Evolutionary conservation across 2,888 invertebrate genomes (phyloP).

Genomic region (Noctuana brunneofusca): DNA sequence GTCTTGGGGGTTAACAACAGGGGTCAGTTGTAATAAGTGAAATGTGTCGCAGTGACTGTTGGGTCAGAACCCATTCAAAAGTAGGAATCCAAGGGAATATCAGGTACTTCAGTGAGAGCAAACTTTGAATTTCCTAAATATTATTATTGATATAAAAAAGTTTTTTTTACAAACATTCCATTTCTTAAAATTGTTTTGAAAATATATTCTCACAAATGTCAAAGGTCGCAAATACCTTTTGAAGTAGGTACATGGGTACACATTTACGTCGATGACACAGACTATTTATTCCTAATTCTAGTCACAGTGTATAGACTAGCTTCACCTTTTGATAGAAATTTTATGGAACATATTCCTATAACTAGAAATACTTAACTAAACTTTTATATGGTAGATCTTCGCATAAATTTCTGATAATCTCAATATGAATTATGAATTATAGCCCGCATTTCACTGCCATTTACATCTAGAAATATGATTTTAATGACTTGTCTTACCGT

Average conservation of each 20-base stretch:
- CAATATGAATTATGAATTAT: slow-evolving; percentile 39
- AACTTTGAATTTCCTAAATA: too few species aligned
- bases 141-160: too few species aligned
- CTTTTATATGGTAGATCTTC: slow-evolving; percentile 25
- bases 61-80: too few species aligned
- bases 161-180: too few species aligned
- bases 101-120: too few species aligned
- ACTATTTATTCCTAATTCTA: slow-evolving; percentile 80
- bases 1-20: too few species aligned
- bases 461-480: slow-evolving; percentile 61
- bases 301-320: slow-evolving; percentile 78
- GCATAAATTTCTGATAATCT: slow-evolving; percentile 26
- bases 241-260: not conserved
- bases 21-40: too few species aligned
- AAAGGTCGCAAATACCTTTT: not conserved
- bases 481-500: slow-evolving; percentile 26
- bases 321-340: slow-evolving; percentile 55
- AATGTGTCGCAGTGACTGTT: too few species aligned
- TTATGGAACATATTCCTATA: slow-evolving; percentile 34
- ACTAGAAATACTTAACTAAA: slow-evolving; percentile 28
- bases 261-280: slow-evolving; percentile 28
- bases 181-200: too few species aligned
- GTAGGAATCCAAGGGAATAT: too few species aligned
- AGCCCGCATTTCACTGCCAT: slow-evolving; percentile 76
- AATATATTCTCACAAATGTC: too few species aligned